Conservation (phyloP, 2,113 vertebrate genomes). For the Acrocephalus kingi region DNA sequence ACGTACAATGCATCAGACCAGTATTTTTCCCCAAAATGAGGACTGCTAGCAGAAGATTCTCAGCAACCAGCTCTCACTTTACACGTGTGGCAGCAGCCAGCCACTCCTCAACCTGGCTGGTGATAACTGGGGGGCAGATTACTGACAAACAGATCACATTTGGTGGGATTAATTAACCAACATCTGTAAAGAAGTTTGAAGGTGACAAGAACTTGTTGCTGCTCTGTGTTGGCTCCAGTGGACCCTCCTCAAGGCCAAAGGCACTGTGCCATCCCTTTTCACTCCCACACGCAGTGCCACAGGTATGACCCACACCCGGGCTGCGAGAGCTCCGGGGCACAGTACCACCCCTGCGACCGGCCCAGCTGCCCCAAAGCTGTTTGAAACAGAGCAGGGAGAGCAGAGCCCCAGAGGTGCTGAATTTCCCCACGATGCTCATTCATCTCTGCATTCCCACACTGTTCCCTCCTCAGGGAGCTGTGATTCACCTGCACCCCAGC, state of each 20-base stretch:
- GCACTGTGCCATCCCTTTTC: too few relatives aligned
- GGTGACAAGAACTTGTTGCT: neutral
- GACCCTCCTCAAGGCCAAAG: neutral
- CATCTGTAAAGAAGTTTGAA: neutral
- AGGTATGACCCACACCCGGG: fast-evolving
- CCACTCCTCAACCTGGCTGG: fast-evolving
- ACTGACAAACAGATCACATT: neutral
- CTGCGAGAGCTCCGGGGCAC: neutral
- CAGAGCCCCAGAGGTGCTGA: neutral
- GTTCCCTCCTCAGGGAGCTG: neutral
- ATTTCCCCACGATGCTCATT: fast-evolving
- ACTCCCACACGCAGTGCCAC: fast-evolving
- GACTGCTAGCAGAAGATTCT: neutral
- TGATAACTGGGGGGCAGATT: neutral
- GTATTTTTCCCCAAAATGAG: fast-evolving
- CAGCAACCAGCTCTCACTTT: neutral
- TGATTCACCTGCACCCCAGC: neutral
- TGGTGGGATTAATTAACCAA: neutral
- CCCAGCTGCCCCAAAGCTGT: fast-evolving
- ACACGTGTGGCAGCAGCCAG: neutral
- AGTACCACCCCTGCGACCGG: fast-evolving
- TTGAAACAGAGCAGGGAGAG: neutral
- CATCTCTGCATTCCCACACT: fast-evolving
- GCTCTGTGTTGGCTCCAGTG: neutral
- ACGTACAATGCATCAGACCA: fast-evolving